phyloP scores from a whole-genome alignment of 2,888 invertebrate species.

The Ptilodon capucinus region DNA sequence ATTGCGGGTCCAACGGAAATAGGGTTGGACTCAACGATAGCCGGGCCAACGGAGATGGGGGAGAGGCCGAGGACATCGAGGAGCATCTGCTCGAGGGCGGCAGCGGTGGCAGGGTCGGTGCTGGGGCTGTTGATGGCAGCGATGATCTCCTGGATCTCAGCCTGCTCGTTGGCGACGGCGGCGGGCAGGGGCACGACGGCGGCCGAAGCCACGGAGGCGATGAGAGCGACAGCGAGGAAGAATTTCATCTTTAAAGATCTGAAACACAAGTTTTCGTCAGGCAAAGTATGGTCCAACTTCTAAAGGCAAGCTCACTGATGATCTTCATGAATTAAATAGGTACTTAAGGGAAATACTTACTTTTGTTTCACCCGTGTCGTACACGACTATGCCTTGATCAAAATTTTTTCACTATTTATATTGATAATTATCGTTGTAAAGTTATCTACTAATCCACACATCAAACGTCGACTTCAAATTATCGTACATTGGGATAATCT shows the following conservation, averaged over 20 bases:
- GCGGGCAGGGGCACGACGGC: constrained; percentile 27
- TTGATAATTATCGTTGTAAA: constrained; percentile 22
- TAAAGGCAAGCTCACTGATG: neutral
- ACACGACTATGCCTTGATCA: constrained; percentile 32
- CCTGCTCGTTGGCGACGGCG: constrained; percentile 20
- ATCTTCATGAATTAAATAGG: neutral
- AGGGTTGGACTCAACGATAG: constrained; percentile 13
- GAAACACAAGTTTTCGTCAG: constrained; percentile 5
- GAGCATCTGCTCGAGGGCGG: constrained; percentile 30
- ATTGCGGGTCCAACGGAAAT: constrained; percentile 28
- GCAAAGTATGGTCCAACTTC: neutral
- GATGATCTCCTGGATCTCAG: constrained; percentile 47
- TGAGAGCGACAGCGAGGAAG: constrained; percentile 54
- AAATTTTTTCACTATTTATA: constrained; percentile 34
- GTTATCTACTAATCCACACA: neutral
- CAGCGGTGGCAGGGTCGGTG: constrained; percentile 57
- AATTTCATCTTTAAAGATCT: constrained; percentile 58
- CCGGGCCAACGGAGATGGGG: constrained; percentile 26
- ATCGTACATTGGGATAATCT: neutral
- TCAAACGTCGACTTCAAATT: neutral
- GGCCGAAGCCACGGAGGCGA: constrained; percentile 58
- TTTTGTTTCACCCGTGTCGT: constrained; percentile 24
- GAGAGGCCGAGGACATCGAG: constrained; percentile 12
- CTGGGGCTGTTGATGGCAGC: constrained; percentile 57
- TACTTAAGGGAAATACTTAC: constrained; percentile 29